Percentiles rank a stretch among this genome's conserved stretches.
Conservation (phyloP, 1,140 invertebrate genomes). For the Drosophila rhopaloa region DNA sequence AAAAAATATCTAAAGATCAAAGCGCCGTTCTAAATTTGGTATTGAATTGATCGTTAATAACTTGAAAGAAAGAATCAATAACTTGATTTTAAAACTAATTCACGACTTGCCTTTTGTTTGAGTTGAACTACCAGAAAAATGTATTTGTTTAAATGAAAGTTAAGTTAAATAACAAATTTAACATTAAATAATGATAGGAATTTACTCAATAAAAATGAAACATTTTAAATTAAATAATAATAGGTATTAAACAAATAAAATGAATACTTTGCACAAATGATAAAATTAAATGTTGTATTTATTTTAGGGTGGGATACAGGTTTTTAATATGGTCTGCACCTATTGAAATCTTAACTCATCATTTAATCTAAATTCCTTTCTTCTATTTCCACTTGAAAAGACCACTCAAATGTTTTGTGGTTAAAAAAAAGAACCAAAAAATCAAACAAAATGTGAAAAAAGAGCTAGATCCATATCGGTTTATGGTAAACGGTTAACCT, state of each 20-base stretch:
- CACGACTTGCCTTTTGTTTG: too few species aligned
- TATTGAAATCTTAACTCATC: background rate
- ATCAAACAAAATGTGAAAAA: slow-evolving; percentile 23
- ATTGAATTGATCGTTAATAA: too few species aligned
- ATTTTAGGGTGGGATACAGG: background rate
- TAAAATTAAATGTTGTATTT: background rate
- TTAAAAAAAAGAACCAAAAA: slow-evolving; percentile 17
- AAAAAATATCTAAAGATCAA: background rate
- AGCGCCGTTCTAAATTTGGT: background rate
- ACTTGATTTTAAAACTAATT: too few species aligned
- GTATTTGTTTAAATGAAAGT: too few species aligned
- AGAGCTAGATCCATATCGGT: slow-evolving; percentile 35
- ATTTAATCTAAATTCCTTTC: background rate
- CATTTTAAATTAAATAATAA: too few species aligned
- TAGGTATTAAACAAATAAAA: too few species aligned
- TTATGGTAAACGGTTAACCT: slow-evolving; percentile 45
- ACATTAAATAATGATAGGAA: too few species aligned
- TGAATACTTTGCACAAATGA: too few species aligned
- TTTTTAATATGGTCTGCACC: background rate
- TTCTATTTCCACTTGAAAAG: slow-evolving; percentile 1
- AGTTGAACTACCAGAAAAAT: too few species aligned
- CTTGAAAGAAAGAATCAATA: background rate
- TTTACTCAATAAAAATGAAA: too few species aligned
- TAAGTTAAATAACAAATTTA: too few species aligned
- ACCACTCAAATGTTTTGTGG: slow-evolving; percentile 23